Conservation (phyloP, 2,888 invertebrate genomes). For the Hipparchia semele region DNA sequence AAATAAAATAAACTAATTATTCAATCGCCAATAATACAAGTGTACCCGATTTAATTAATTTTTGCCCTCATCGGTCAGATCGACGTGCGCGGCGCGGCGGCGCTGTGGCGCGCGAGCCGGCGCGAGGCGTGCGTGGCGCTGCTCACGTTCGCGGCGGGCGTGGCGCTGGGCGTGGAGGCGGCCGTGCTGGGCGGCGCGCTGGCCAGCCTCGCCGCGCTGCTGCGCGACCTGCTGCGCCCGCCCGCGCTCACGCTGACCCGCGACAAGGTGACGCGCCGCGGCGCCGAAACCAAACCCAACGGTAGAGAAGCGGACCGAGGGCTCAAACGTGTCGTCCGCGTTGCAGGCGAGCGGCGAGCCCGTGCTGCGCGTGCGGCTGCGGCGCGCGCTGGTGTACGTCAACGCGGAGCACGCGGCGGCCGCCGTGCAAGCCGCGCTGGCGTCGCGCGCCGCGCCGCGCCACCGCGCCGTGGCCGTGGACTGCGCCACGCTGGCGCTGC, state of each 20-base stretch:
- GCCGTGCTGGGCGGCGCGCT: constrained; percentile 89
- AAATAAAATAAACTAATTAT: too few relatives aligned
- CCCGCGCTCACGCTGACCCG: constrained; percentile 48
- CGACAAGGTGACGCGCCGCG: constrained; percentile 21
- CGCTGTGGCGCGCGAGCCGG: constrained; percentile 83
- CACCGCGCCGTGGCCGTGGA: constrained; percentile 80
- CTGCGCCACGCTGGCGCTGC: constrained; percentile 83
- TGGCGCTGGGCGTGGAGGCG: constrained; percentile 89
- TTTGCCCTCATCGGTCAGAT: constrained; percentile 59
- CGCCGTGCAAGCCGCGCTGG: constrained; percentile 38
- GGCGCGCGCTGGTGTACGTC: constrained; percentile 82
- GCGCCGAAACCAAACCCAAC: too few relatives aligned
- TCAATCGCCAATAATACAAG: too few relatives aligned
- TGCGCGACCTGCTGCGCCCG: constrained; percentile 83
- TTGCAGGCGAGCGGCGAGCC: constrained; percentile 49
- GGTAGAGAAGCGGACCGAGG: too few relatives aligned
- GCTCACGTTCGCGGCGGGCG: constrained; percentile 85
- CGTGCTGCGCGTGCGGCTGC: constrained; percentile 63
- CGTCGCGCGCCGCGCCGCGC: constrained; percentile 59
- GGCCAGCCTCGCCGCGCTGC: constrained; percentile 84
- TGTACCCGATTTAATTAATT: too few relatives aligned
- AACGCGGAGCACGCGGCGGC: constrained; percentile 66
- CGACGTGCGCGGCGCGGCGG: constrained; percentile 73
- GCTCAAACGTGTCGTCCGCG: not conserved
- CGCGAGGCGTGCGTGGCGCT: constrained; percentile 87